Base-by-base conservation (phyloP, 2,888 invertebrate species). In the Habrosyne pyritoides region DNA sequence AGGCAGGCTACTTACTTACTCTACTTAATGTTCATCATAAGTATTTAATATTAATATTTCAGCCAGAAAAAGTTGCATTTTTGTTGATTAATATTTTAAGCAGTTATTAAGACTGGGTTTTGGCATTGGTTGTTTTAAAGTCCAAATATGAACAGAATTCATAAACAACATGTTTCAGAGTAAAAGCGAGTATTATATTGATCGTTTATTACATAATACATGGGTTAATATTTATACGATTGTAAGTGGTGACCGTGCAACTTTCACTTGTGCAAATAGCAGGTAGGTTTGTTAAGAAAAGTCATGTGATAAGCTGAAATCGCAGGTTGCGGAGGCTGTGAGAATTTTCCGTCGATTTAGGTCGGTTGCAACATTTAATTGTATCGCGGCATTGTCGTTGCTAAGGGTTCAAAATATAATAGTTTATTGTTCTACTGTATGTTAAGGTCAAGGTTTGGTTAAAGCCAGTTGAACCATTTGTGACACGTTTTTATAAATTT, bases 221-320 rank as follows among this genome's bases (percentile, higher is more conserved):
- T 72, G 74, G 81, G 83, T 86, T 87, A 84, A 86, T 88, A 87
- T 89, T 87, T 86, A 86, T 89, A 84, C 83, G 88, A 88, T 87
- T 89, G 89, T 87, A 77, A 79, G 77, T 69, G 77, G 78, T 80
- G 80, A 80, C 77, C 77, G 77, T 71, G 67, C 79, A 72, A 81
- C 91, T 91, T 91, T 91, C 91, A 86, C 91, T 90, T 86, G 81
- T 72, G 82, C 84, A 74, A 77, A 78, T 80, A 65, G 60, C 60
- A 62, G 64, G 67, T 73, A 74, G 60, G 67, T 65, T 59, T 67
- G 63, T 70, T 33, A 74, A 77, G 83, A 84, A 83, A 83, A 81
- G 76, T 80, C 82, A 79, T 77, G 76, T 81, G 81, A 80, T 83
- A 79, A 75, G 72, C 74, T 74, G 65, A 78, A 73, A 69, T 68